Conservation (phyloP, 2,113 vertebrate genomes). For the Epinephelus moara region DNA sequence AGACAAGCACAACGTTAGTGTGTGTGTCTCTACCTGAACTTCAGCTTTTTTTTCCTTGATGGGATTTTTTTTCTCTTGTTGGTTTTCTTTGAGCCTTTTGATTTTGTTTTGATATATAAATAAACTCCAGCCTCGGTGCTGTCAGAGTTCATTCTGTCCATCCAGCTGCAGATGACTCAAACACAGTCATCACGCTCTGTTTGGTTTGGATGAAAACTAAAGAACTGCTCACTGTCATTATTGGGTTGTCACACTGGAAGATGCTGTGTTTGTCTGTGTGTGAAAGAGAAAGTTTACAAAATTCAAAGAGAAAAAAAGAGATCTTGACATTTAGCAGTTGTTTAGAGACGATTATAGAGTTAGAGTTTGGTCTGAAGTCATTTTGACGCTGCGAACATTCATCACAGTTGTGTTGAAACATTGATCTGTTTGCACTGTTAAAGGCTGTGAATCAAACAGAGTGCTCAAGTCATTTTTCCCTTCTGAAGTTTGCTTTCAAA, state of each 20-base stretch:
- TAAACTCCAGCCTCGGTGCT: neutral
- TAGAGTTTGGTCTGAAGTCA: neutral
- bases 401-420: neutral
- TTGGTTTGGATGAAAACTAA: conserved; percentile 35
- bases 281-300: neutral
- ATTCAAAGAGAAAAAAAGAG: neutral
- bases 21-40: neutral
- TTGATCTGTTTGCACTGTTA: neutral
- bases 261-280: neutral
- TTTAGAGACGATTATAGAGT: neutral
- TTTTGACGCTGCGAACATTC: neutral
- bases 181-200: conserved; percentile 28
- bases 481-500: neutral
- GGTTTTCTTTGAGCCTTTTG: neutral
- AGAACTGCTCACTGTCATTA: conserved; percentile 17
- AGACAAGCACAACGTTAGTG: neutral
- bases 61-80: neutral
- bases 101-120: neutral
- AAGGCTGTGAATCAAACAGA: neutral
- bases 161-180: conserved; percentile 39
- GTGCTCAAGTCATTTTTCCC: neutral
- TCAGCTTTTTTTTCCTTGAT: neutral
- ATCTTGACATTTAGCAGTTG: neutral
- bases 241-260: conserved; percentile 14
- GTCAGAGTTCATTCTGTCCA: neutral